Evolutionary conservation across 2,797 vertebrate species (phyloP).

Genomic region (Scolopax bukidnonensis): DNA sequence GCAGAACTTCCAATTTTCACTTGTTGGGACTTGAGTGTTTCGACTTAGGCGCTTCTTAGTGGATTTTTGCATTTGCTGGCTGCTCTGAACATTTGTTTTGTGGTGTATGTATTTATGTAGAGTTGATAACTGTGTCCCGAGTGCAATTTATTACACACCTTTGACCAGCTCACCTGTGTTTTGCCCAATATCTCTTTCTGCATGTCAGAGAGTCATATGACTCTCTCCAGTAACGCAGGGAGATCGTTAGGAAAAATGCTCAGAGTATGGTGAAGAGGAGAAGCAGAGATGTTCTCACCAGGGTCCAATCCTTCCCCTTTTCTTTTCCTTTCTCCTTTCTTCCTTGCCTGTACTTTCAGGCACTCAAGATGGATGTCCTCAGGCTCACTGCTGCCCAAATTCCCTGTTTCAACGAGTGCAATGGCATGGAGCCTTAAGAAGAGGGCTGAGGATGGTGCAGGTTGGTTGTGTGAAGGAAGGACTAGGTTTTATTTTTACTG

Average conservation of each 20-base stretch:
- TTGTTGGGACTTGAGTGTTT: neutral
- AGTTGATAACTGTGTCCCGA: neutral
- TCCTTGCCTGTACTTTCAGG: neutral
- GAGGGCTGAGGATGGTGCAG: neutral
- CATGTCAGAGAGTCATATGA: neutral
- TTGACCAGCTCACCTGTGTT: neutral
- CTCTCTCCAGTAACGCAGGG: neutral
- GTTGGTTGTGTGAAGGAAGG: neutral
- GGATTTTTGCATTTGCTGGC: neutral
- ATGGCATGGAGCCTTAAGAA: neutral
- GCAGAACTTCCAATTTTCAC: neutral
- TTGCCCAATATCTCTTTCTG: neutral
- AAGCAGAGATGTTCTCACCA: neutral
- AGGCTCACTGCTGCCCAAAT: neutral
- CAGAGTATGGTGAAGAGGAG: neutral
- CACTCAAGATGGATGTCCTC: neutral
- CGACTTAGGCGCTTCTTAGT: accelerated
- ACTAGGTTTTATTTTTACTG: neutral
- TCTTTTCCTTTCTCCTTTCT: neutral
- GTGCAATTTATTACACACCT: neutral
- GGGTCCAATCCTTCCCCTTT: neutral
- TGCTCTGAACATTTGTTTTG: neutral
- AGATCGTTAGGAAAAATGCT: neutral
- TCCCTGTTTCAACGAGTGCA: neutral
- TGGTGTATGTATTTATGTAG: neutral